These are phyloP conservation scores for Phoxinus dragarum DNA, from an alignment of 2,797 vertebrate genomes.

Conservation along the genomic window DNA sequence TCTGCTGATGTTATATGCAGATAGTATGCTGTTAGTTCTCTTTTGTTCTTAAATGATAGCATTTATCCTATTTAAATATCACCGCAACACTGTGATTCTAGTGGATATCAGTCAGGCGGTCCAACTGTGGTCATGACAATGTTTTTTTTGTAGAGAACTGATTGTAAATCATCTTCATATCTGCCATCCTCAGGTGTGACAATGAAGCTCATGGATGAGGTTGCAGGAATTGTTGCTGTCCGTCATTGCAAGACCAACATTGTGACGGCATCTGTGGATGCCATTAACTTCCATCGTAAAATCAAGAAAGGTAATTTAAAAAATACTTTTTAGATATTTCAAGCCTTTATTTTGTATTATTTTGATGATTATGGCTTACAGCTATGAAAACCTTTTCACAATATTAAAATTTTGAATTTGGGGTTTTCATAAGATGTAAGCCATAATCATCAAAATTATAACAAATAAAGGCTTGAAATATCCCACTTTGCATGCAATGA, in stretches of 20 bases:
- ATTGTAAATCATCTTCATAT: not conserved
- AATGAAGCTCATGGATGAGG: slow-evolving; percentile 99
- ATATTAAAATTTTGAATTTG: too few relatives aligned
- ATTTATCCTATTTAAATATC: not conserved
- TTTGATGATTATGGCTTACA: too few relatives aligned
- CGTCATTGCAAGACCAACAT: slow-evolving; percentile 96
- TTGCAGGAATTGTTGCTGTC: slow-evolving; percentile 90
- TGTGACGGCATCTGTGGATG: slow-evolving; percentile 92
- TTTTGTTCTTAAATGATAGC: not conserved
- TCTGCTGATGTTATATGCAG: not conserved
- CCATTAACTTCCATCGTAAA: slow-evolving; percentile 95
- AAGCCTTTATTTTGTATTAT: too few relatives aligned
- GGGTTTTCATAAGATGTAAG: too few relatives aligned
- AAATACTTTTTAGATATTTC: too few relatives aligned
- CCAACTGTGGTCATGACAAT: not conserved
- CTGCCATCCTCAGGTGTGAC: slow-evolving; percentile 84
- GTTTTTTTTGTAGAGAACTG: not conserved
- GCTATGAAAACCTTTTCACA: too few relatives aligned
- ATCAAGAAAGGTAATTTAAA: slow-evolving; percentile 79
- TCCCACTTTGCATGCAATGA: too few relatives aligned
- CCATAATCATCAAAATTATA: too few relatives aligned
- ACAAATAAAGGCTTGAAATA: too few relatives aligned
- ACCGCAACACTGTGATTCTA: not conserved
- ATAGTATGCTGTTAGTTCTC: not conserved
- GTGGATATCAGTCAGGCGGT: not conserved